Base-by-base conservation (phyloP, 2,888 invertebrate species). In the Nudaria mundana region DNA sequence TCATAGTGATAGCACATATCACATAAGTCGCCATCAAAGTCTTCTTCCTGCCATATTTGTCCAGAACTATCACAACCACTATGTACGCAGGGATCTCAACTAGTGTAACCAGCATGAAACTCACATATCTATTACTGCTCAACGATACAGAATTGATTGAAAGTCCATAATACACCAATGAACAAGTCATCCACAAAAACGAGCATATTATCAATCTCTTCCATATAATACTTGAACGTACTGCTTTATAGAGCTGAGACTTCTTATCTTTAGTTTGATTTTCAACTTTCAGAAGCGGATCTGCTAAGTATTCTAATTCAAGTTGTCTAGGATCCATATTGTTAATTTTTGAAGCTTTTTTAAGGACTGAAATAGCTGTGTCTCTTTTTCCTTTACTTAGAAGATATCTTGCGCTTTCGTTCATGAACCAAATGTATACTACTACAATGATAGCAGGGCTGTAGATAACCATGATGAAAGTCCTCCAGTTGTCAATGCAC, bases 341-440 rank as follows among this genome's bases (percentile, higher is more conserved):
- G 61, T 94, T 94, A 3, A 92, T 86, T 63, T 89, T 90, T 0
- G 94, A 92, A 10, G 94, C 92, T 52, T 87, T 90, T 32, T 90
- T 89, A 5, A 94, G 75, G 1, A 93, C 91, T 5, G 70, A 74
- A 30, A 92, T 90, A 0, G 94, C 94, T 63, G 93, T 91, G 8
- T 92, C 91, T 49, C 90, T 83, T 59, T 91, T 89, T 3, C 93
- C 92, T 68, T 94, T 93, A 36, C 93, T 92, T 18, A 95, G 79
- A 3, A 95, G 88, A 96, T 96, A 96, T 57, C 95, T 88, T 6
- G 94, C 90, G 48, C 94, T 94, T 76, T 94, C 94, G 4, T 94
- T 94, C 65, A 94, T 88, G 43, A 94, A 78, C 92, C 94, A 93
- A 34, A 93, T 90, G 67, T 94, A 94, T n/a, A 91, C 67, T 10